phyloP scores from a whole-genome alignment of 2,888 invertebrate genomes.

The Parelbella ahira region DNA sequence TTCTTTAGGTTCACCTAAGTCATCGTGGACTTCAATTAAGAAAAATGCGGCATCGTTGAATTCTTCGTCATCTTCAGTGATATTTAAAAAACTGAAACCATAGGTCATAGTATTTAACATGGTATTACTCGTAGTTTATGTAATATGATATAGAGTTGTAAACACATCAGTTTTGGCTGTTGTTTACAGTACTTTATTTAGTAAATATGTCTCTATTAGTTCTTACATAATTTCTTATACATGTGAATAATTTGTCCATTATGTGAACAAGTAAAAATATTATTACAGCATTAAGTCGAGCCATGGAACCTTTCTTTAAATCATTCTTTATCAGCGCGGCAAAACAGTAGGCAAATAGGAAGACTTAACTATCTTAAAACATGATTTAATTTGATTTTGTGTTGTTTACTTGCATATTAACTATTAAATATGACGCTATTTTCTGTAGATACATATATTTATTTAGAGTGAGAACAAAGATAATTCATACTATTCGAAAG shows the following conservation, averaged over 20 bases:
- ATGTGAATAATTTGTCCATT: too few relatives aligned
- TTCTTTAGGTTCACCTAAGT: conserved; percentile 87
- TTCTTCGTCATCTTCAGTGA: conserved; percentile 60
- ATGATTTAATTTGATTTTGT: conserved; percentile 35
- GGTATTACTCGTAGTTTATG: too few relatives aligned
- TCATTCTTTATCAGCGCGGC: conserved; percentile 27
- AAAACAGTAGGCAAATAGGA: conserved; percentile 32
- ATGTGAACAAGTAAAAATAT: too few relatives aligned
- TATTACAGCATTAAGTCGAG: too few relatives aligned
- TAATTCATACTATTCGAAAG: conserved; percentile 2
- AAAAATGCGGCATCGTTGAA: conserved; percentile 81
- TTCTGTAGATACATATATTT: background rate
- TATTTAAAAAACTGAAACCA: conserved; percentile 49
- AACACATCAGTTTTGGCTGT: too few relatives aligned
- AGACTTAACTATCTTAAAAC: conserved; percentile 40
- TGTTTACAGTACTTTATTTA: too few relatives aligned
- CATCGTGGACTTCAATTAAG: conserved; percentile 85
- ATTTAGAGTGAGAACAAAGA: conserved; percentile 12
- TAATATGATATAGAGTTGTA: too few relatives aligned
- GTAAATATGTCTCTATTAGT: too few relatives aligned
- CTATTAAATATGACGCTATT: conserved; percentile 5
- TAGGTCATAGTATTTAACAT: background rate
- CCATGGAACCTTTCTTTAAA: background rate
- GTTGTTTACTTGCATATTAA: conserved; percentile 39
- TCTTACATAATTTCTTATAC: too few relatives aligned